phyloP scores from a whole-genome alignment of 2,888 invertebrate species.

The Malacosoma neustria region DNA sequence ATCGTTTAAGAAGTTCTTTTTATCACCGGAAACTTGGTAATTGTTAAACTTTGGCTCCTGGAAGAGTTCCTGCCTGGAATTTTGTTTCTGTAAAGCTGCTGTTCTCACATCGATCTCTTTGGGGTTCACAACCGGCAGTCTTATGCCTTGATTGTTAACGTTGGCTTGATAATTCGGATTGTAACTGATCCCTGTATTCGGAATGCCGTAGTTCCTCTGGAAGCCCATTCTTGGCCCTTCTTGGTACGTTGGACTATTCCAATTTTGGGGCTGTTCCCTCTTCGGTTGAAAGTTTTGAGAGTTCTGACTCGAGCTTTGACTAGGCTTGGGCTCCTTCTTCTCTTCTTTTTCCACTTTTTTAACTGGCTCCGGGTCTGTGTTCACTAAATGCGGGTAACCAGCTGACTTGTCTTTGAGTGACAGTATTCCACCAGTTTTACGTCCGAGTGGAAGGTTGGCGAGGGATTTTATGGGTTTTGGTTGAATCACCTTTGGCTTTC shows the following conservation, averaged over 20 bases:
- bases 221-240: slow-evolving; percentile 38
- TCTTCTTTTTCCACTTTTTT: slow-evolving; percentile 51
- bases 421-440: slow-evolving; percentile 68
- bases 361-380: slow-evolving; percentile 45
- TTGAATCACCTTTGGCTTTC: slow-evolving; percentile 53
- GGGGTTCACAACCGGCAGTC: slow-evolving; percentile 64
- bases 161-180: slow-evolving; percentile 35
- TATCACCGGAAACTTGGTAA: slow-evolving; percentile 56
- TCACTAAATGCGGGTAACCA: slow-evolving; percentile 66
- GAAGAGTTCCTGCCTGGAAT: slow-evolving; percentile 49
- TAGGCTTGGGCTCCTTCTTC: slow-evolving; percentile 41
- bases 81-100: slow-evolving; percentile 63
- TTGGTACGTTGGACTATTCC: slow-evolving; percentile 25
- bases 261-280: slow-evolving; percentile 31
- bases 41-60: slow-evolving; percentile 51
- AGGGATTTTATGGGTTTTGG: slow-evolving; percentile 56
- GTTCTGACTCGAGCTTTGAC: slow-evolving; percentile 29
- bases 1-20: slow-evolving; percentile 60
- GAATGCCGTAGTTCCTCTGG: slow-evolving; percentile 52
- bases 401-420: slow-evolving; percentile 68
- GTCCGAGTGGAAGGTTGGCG: slow-evolving; percentile 53
- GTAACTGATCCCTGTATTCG: slow-evolving; percentile 38
- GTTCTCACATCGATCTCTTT: slow-evolving; percentile 69
- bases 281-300: slow-evolving; percentile 33
- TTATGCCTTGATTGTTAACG: slow-evolving; percentile 38